A percentile compares a stretch with the other conserved stretches of the same genome.
Evolutionary conservation across 2,888 invertebrate genomes (phyloP).

Genomic region (Lepidocyrtinus sp.): DNA sequence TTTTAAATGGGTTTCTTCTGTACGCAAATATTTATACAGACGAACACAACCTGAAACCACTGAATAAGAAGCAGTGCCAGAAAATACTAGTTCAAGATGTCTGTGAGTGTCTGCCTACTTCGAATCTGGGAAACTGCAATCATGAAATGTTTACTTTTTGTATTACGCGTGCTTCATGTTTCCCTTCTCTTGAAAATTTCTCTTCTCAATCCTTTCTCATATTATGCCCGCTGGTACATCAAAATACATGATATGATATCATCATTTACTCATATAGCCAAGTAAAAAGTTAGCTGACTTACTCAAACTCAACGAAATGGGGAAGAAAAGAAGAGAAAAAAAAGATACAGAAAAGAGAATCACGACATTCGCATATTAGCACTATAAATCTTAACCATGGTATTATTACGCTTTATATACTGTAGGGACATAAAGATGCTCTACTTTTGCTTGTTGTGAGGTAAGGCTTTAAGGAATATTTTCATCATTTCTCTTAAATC

Average conservation of each 20-base stretch:
- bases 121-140: background rate
- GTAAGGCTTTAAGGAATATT: too few species aligned
- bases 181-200: background rate
- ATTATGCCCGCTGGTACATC: too few species aligned
- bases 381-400: background rate
- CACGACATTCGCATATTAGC: constrained; percentile 21
- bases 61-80: too few species aligned
- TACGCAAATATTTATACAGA: too few species aligned
- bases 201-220: constrained; percentile 8
- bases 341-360: constrained; percentile 3
- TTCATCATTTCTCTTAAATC: too few species aligned
- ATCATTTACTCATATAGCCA: background rate
- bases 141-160: background rate
- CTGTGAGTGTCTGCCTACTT: too few species aligned
- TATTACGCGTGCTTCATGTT: background rate
- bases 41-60: too few species aligned
- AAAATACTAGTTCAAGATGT: too few species aligned
- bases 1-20: too few species aligned
- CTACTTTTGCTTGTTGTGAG: too few species aligned
- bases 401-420: background rate
- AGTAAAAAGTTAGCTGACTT: background rate
- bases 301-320: background rate
- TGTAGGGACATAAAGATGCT: background rate
- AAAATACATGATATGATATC: too few species aligned
- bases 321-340: background rate